Evolutionary conservation across 2,113 vertebrate species (phyloP).

Genomic region (Emydocephalus ijimae): DNA sequence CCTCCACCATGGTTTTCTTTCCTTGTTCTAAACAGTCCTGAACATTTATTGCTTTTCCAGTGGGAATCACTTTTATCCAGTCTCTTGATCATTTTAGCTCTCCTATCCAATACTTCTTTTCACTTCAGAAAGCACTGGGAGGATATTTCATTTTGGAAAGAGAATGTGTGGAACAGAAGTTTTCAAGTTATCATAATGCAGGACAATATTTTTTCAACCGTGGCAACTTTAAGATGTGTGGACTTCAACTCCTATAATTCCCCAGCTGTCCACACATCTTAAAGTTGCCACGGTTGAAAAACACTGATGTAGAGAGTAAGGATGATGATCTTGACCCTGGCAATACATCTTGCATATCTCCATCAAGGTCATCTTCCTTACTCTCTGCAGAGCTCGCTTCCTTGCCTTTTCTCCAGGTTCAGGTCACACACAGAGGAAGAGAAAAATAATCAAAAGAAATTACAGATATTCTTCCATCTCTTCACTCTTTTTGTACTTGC

Average conservation of each 20-base stretch:
- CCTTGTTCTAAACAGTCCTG: not conserved
- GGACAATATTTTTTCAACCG: not conserved
- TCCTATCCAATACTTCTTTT: not conserved
- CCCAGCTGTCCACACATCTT: not conserved
- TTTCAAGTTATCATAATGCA: not conserved
- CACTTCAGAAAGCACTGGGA: not conserved
- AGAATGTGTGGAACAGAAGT: not conserved
- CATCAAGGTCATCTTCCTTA: not conserved
- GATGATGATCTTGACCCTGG: not conserved
- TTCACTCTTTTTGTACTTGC: not conserved
- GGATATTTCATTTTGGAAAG: not conserved
- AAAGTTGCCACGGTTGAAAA: not conserved
- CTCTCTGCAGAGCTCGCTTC: not conserved
- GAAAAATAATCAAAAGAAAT: not conserved
- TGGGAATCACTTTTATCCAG: not conserved
- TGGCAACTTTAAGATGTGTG: not conserved
- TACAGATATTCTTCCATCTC: not conserved
- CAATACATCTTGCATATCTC: not conserved
- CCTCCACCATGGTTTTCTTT: not conserved
- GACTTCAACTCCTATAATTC: not conserved
- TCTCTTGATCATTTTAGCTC: not conserved
- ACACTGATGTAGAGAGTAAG: not conserved
- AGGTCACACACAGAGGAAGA: not conserved
- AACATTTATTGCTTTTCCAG: not conserved
- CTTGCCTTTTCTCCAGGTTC: not conserved